Evolutionary conservation across 2,113 vertebrate genomes (phyloP).

Genomic region (Mus spicilegus): DNA sequence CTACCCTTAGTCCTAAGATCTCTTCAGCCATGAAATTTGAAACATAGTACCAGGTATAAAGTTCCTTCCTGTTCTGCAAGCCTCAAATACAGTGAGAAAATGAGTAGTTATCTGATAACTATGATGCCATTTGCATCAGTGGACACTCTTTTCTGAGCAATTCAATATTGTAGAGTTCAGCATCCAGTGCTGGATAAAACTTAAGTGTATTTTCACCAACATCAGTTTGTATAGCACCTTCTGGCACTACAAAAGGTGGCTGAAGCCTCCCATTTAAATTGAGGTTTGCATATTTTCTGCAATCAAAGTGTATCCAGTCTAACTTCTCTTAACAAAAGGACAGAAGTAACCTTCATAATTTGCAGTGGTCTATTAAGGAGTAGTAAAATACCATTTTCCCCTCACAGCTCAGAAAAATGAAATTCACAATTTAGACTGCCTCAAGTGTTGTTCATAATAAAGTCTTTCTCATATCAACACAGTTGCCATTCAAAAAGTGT

Average conservation of each 20-base stretch:
- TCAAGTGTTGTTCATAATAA: neutral
- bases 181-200: neutral
- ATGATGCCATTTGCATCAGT: fast-evolving
- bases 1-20: neutral
- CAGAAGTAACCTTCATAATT: neutral
- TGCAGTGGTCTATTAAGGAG: neutral
- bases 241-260: no score
- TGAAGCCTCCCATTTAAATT: neutral
- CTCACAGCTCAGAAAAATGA: neutral
- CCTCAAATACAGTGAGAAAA: neutral
- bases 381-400: neutral
- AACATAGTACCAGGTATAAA: neutral
- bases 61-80: neutral
- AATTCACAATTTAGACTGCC: neutral
- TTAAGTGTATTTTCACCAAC: no score
- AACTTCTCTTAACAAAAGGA: neutral
- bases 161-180: neutral
- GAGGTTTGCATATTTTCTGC: neutral
- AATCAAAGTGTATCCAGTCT: neutral
- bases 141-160: neutral
- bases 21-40: neutral
- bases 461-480: neutral
- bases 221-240: neutral
- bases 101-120: neutral
- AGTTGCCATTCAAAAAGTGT: neutral